These are phyloP conservation scores for Sycobia sp. DNA, from an alignment of 1,140 invertebrate genomes.

Conservation along the genomic window DNA sequence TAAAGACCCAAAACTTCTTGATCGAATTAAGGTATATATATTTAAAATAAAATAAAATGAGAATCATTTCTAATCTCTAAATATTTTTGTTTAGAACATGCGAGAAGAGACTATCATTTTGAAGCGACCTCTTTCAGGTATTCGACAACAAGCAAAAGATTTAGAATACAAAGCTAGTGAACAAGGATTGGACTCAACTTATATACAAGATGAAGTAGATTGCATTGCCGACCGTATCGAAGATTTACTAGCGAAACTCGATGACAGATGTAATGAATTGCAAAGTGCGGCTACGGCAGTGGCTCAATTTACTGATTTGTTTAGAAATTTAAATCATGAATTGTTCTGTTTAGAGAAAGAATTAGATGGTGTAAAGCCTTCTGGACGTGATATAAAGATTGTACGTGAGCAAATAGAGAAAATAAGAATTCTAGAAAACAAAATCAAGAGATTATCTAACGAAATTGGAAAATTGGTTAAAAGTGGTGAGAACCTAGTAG, in stretches of 20 bases:
- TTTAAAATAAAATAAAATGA: slow-evolving; percentile 10
- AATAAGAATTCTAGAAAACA: slow-evolving; percentile 70
- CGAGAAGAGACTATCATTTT: slow-evolving; percentile 77
- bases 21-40: slow-evolving; percentile 72
- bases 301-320: slow-evolving; percentile 84
- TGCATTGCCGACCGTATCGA: slow-evolving; percentile 78
- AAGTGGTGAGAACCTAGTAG: slow-evolving; percentile 77
- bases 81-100: slow-evolving; percentile 58
- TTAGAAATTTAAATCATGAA: slow-evolving; percentile 78
- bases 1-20: slow-evolving; percentile 81
- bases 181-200: slow-evolving; percentile 73
- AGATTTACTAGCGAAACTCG: slow-evolving; percentile 76
- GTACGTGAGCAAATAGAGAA: slow-evolving; percentile 86
- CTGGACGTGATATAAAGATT: slow-evolving; percentile 84
- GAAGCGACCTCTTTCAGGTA: slow-evolving; percentile 76
- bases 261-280: slow-evolving; percentile 79
- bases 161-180: slow-evolving; percentile 73
- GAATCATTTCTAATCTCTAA: neutral
- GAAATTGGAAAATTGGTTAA: slow-evolving; percentile 74
- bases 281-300: slow-evolving; percentile 87
- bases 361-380: slow-evolving; percentile 81
- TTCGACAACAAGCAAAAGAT: slow-evolving; percentile 73
- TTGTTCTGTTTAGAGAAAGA: slow-evolving; percentile 82
- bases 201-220: slow-evolving; percentile 79
- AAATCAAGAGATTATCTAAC: slow-evolving; percentile 70